Base-by-base conservation (phyloP, 1,140 invertebrate species). In the Aphelinus certus region DNA sequence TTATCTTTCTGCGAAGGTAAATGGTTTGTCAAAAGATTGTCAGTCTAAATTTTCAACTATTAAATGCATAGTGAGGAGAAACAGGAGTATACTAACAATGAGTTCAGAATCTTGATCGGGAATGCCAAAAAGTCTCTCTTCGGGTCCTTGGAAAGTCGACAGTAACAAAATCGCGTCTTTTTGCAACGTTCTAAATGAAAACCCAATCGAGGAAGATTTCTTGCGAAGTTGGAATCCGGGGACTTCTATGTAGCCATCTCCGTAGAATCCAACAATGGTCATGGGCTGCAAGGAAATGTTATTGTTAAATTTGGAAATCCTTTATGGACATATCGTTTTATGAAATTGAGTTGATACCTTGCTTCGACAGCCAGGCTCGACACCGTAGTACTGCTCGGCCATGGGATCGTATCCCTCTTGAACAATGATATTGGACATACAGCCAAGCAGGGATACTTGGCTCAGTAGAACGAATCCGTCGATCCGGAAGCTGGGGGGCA, bases 231-330 rank as follows among this genome's bases (percentile, higher is more conserved):
- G 88, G 49, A 91, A 91, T 0, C 92, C 91, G 0, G 89, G 86
- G 70, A 95, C 87, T 84, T 96, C 93, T 42, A 96, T 86, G 83
- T 91, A 96, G 1, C 95, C 95, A 71, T 92, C 88, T 4, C 95
- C 95, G 71, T 92, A 90, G 82, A 96, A 95, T 73, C 93, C 94
- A 74, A 92, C 92, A 64, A 91, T 90, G 78, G 87, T 88, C 42
- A 91, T 83, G 7, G 89, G 88, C 91, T 93, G 81, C 1, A 87
- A 84, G 71, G 72, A 76, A 68, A 60, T 60, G 9, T 53, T 53
- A 6, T 4, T 53, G 51, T 6, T 53, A 53, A 53, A 9, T 53
- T 53, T 9, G 51, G 9, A 53, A 53, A 53, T 9, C 9, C 7
- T 26, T 63, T 80, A 49, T 46, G 66, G 61, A 66, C 53, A 83